Base-by-base conservation (phyloP, 2,888 invertebrate species). In the Rugalucina vietnamica region DNA sequence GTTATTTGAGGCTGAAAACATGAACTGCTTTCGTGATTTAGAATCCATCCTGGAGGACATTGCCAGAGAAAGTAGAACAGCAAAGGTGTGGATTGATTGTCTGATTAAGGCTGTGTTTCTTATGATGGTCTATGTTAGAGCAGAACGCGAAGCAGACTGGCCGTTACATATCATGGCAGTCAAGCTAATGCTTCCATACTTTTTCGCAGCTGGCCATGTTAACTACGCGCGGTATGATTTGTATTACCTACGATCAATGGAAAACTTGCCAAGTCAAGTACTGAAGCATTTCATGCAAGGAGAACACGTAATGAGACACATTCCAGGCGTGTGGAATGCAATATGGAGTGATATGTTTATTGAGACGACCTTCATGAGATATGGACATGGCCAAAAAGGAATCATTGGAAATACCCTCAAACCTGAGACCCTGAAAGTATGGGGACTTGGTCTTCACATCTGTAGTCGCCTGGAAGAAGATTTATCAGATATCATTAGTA, bases 331-430 rank as follows among this genome's bases (percentile, higher is more conserved):
- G n/a, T 91, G 84, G 81, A 91, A 91, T 81, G 89, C 81, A 0
- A 88, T 90, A 0, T 90, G 90, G 88, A 85, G 85, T 60, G 90
- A 90, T 73, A 88, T 90, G 88, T 88, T 84, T 60, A 91, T 90
- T 29, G 90, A 91, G 57, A 86, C 88, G 0, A 91, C 90, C 3
- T 90, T 84, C 79, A 91, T 91, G 89, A 43, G 87, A n/a, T 90
- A 91, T 85, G 89, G 91, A 0, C 90, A 90, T 83, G 88, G 90
- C 0, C 76, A 80, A 5, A 36, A 76, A 14, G 90, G 89, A 1
- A 82, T 90, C 8, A 80, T 92, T 32, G 90, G 91, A 29, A 83
- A 89, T 14, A 91, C 87, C 4, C 76, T 90, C 0, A 89, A 89
- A 29, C 85, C 87, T 77, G 57, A 69, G 0, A 60, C 88, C 8